Evolutionary conservation across 2,113 vertebrate genomes (phyloP).

Genomic region (Campylorhamphus procurvoides): DNA sequence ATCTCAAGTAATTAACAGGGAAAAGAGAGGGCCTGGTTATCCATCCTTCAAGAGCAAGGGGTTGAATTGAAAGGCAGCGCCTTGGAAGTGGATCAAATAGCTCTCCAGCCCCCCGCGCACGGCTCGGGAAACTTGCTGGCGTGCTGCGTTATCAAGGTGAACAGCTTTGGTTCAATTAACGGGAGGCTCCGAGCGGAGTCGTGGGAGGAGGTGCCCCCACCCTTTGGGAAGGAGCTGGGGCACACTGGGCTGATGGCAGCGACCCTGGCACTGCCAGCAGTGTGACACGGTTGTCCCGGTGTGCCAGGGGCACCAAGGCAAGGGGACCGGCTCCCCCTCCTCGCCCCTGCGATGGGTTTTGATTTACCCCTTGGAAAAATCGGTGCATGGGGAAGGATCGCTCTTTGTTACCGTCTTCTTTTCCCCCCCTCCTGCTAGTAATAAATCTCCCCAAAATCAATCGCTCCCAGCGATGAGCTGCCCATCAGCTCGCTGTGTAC

Average conservation of each 20-base stretch:
- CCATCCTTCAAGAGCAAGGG: slow-evolving; percentile 67
- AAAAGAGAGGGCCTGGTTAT: slow-evolving; percentile 62
- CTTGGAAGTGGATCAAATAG: slow-evolving; percentile 63
- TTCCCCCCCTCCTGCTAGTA: background rate
- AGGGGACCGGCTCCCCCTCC: background rate
- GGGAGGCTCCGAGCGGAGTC: background rate
- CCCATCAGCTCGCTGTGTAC: background rate
- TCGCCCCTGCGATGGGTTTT: background rate
- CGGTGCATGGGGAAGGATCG: background rate
- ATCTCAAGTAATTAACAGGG: slow-evolving; percentile 59
- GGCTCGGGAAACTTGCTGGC: slow-evolving; percentile 41
- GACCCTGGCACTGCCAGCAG: background rate
- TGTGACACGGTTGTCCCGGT: background rate
- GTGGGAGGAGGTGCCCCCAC: slow-evolving; percentile 16
- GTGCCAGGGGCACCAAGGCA: background rate
- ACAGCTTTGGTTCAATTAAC: slow-evolving; percentile 53
- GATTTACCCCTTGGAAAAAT: background rate
- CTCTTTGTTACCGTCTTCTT: background rate
- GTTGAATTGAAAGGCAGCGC: slow-evolving; percentile 64
- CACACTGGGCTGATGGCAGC: background rate
- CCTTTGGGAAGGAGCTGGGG: background rate
- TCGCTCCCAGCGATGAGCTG: background rate
- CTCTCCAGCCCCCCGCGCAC: slow-evolving; percentile 24
- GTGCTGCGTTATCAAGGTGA: slow-evolving; percentile 60
- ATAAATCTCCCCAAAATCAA: background rate